Conservation (phyloP, 1,140 invertebrate genomes). For the Callitettix versicolor region DNA sequence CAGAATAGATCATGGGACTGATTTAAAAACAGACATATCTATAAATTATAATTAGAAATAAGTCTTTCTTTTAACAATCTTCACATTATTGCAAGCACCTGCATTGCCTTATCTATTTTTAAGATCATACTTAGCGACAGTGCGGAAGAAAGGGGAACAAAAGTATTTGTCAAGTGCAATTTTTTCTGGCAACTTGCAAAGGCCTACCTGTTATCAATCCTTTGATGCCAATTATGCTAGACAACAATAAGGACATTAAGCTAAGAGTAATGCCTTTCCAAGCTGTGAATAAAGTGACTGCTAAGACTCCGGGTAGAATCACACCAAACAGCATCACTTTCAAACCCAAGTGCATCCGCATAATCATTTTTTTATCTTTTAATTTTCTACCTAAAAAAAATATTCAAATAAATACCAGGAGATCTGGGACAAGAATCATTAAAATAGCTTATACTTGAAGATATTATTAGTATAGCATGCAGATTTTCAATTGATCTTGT, state of each 20-base stretch:
- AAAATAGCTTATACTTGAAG: too few relatives aligned
- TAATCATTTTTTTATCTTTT: constrained; percentile 14
- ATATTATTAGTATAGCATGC: too few relatives aligned
- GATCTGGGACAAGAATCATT: too few relatives aligned
- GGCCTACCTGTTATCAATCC: constrained; percentile 11
- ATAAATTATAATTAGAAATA: too few relatives aligned
- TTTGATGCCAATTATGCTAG: constrained; percentile 20
- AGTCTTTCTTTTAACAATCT: too few relatives aligned
- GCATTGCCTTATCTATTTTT: not conserved
- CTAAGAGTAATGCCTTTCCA: constrained; percentile 27
- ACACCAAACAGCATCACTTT: constrained; percentile 19
- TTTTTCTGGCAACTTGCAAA: too few relatives aligned
- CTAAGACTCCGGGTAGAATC: constrained; percentile 16
- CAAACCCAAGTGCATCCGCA: constrained; percentile 15
- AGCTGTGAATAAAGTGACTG: constrained; percentile 19
- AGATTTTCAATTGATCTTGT: too few relatives aligned
- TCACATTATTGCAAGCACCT: too few relatives aligned
- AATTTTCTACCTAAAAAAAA: constrained; percentile 9
- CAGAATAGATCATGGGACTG: too few relatives aligned
- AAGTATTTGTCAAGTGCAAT: not conserved
- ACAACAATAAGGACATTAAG: constrained; percentile 22
- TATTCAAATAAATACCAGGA: not conserved
- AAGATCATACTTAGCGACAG: not conserved
- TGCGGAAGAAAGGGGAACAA: not conserved
- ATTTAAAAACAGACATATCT: too few relatives aligned